phyloP scores from a whole-genome alignment of 2,888 invertebrate species.

The Panorpa germanica region DNA sequence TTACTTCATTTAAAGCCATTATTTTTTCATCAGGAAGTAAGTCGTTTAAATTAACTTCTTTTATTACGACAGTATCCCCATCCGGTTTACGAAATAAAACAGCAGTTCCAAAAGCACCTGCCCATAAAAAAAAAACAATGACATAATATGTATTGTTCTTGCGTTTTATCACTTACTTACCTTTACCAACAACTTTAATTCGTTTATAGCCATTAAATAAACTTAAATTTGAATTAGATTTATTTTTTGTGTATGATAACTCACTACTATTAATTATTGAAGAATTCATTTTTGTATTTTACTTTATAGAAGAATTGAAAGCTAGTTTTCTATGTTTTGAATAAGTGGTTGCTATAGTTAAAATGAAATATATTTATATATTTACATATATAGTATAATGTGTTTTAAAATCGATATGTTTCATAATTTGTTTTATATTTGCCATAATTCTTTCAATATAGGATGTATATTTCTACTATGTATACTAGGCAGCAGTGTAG shows the following conservation, averaged over 20 bases:
- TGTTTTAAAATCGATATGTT: too few species aligned
- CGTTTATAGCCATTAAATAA: conserved; percentile 17
- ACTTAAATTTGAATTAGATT: not conserved
- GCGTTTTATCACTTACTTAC: conserved; percentile 11
- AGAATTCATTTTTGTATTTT: too few species aligned
- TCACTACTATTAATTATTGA: too few species aligned
- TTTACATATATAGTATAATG: too few species aligned
- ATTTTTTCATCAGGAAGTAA: conserved; percentile 43
- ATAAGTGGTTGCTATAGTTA: too few species aligned
- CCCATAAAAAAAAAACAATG: conserved; percentile 13
- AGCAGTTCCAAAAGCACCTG: conserved; percentile 55
- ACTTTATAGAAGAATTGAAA: too few species aligned
- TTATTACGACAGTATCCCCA: conserved; percentile 45
- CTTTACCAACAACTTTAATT: conserved; percentile 22
- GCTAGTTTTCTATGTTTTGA: too few species aligned
- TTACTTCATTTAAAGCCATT: conserved; percentile 48
- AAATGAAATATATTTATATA: too few species aligned
- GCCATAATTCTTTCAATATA: too few species aligned
- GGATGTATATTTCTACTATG: too few species aligned
- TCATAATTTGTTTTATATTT: too few species aligned
- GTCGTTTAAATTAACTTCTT: conserved; percentile 52
- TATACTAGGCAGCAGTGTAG: too few species aligned
- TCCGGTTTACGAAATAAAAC: conserved; percentile 43
- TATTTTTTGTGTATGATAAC: conserved; percentile 1
- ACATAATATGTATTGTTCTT: conserved; percentile 5